These are phyloP conservation scores for Hemiprocne comata DNA, from an alignment of 2,113 vertebrate species.

Conservation along the genomic window DNA sequence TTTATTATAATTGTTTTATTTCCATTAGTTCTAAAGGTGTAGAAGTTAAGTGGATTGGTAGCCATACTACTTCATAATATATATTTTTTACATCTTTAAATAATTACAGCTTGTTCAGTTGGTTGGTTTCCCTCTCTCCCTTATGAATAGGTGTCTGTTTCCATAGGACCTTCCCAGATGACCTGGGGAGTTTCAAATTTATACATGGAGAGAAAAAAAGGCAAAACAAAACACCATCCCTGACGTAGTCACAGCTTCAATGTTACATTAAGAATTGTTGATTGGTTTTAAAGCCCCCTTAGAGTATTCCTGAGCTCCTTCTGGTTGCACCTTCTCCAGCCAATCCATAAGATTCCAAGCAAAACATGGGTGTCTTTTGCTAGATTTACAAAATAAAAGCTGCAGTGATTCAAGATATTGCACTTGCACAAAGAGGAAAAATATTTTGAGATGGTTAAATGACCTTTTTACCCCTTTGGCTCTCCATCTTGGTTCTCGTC, in stretches of 20 bases:
- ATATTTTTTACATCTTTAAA: conserved; percentile 71
- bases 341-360: background rate
- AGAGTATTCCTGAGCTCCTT: background rate
- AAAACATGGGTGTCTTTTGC: background rate
- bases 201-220: background rate
- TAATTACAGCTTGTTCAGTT: conserved; percentile 72
- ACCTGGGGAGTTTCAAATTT: background rate
- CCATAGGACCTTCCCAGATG: background rate
- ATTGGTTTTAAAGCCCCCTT: background rate
- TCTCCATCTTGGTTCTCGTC: background rate
- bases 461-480: background rate
- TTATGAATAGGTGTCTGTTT: background rate
- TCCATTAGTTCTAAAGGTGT: conserved; percentile 70
- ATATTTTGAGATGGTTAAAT: background rate
- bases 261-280: background rate
- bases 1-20: conserved; percentile 67
- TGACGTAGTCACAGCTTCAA: conserved; percentile 45
- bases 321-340: background rate
- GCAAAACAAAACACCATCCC: background rate
- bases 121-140: conserved; percentile 23
- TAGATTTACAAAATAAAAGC: background rate
- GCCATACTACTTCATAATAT: conserved; percentile 63
- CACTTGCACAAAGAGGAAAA: background rate
- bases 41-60: conserved; percentile 60
- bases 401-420: background rate